These are phyloP conservation scores for Meghimatium bilineatum DNA, from an alignment of 2,888 invertebrate genomes.

Conservation along the genomic window DNA sequence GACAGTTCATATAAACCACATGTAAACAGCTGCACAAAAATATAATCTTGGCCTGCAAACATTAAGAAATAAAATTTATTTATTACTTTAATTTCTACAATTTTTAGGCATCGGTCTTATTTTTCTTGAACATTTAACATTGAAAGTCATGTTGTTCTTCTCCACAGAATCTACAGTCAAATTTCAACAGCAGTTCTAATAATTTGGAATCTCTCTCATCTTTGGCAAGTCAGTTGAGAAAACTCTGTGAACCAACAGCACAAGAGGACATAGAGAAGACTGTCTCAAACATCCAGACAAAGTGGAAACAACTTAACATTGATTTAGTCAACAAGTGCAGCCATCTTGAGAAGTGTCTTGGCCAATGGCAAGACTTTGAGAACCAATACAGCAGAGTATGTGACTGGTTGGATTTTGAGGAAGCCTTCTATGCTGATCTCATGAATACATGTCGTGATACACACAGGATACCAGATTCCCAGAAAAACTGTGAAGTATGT, in stretches of 20 bases:
- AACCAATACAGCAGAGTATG: slow-evolving; percentile 60
- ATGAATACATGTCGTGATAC: slow-evolving; percentile 61
- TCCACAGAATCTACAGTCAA: slow-evolving; percentile 59
- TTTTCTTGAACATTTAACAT: background rate
- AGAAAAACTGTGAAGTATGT: slow-evolving; percentile 63
- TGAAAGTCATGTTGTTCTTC: background rate
- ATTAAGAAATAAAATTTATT: too few relatives aligned
- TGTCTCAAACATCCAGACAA: slow-evolving; percentile 61
- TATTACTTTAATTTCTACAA: background rate
- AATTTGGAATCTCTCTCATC: slow-evolving; percentile 61
- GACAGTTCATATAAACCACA: too few relatives aligned
- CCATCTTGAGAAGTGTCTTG: slow-evolving; percentile 63
- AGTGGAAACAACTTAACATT: slow-evolving; percentile 61
- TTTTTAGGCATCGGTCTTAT: too few relatives aligned
- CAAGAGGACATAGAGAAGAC: slow-evolving; percentile 64
- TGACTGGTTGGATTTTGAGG: slow-evolving; percentile 68
- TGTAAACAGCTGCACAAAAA: too few relatives aligned
- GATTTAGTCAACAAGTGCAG: slow-evolving; percentile 58
- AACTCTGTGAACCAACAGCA: slow-evolving; percentile 68
- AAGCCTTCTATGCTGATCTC: slow-evolving; percentile 63
- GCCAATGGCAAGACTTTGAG: slow-evolving; percentile 71
- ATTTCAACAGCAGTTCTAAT: slow-evolving; percentile 58
- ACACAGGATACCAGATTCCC: slow-evolving; percentile 56
- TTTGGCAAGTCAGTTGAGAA: slow-evolving; percentile 61
- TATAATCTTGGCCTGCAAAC: too few relatives aligned